These are phyloP conservation scores for Xanthorhoe designata DNA, from an alignment of 2,888 invertebrate species.

Conservation along the genomic window DNA sequence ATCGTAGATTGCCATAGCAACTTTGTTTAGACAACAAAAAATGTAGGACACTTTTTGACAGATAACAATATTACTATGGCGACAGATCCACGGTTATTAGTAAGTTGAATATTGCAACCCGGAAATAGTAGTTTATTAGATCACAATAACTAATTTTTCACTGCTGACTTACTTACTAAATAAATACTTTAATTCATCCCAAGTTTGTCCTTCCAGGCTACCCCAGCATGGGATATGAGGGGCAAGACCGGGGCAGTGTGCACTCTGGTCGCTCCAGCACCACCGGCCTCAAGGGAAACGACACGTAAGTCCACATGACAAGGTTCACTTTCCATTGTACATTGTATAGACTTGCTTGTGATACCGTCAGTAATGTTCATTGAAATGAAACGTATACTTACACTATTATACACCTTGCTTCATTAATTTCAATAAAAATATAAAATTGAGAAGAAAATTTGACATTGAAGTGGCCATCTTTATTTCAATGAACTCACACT, in stretches of 20 bases:
- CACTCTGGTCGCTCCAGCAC: slow-evolving; percentile 94
- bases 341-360: not conserved
- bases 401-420: too few relatives aligned
- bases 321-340: not conserved
- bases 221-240: slow-evolving; percentile 56
- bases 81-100: too few relatives aligned
- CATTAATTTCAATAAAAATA: not conserved
- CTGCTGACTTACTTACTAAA: too few relatives aligned
- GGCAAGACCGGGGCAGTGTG: slow-evolving; percentile 89
- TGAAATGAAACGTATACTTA: slow-evolving; percentile 1
- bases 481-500: slow-evolving; percentile 5
- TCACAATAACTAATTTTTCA: too few relatives aligned
- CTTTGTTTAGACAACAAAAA: too few relatives aligned
- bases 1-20: too few relatives aligned
- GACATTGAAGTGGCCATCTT: not conserved
- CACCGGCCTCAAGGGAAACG: slow-evolving; percentile 88
- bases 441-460: not conserved
- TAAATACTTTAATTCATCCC: too few relatives aligned
- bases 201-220: slow-evolving; percentile 48
- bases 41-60: too few relatives aligned
- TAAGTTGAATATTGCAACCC: too few relatives aligned
- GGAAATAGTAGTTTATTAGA: too few relatives aligned
- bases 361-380: not conserved
- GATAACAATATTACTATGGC: too few relatives aligned
- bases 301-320: slow-evolving; percentile 66